phyloP scores from a whole-genome alignment of 2,113 vertebrate genomes.

The Oreocharis arfaki region DNA sequence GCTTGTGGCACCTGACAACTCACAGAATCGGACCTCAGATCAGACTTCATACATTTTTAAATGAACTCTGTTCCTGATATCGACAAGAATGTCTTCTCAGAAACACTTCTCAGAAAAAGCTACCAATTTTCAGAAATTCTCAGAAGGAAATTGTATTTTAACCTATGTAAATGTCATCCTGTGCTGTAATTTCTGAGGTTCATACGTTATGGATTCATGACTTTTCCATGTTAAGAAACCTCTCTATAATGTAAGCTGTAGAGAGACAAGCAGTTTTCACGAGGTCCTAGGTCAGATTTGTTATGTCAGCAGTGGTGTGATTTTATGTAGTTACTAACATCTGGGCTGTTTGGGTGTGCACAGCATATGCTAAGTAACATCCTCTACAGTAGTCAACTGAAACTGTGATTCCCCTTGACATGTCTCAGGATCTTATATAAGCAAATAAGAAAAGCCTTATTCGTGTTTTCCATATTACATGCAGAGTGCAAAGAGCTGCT shows the following conservation, averaged over 20 bases:
- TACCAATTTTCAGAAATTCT: neutral
- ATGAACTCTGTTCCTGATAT: neutral
- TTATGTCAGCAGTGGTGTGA: neutral
- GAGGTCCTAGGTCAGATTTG: neutral
- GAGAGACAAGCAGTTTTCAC: neutral
- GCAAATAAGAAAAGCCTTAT: neutral
- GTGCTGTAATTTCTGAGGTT: neutral
- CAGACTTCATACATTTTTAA: neutral
- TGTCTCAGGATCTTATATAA: neutral
- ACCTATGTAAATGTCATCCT: neutral
- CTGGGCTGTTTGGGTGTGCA: neutral
- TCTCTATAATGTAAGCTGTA: neutral
- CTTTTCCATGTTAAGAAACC: neutral
- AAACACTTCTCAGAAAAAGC: neutral
- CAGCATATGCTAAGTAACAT: neutral
- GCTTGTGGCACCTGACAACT: neutral
- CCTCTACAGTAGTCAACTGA: neutral
- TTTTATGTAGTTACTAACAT: neutral
- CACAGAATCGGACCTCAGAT: neutral
- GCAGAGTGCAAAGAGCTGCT: neutral
- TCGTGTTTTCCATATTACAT: neutral
- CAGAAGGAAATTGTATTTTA: neutral
- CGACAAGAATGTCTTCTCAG: neutral
- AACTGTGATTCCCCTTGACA: fast-evolving
- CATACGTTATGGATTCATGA: neutral